phyloP scores from a whole-genome alignment of 2,888 invertebrate species.

The Eustalomyia histrio region DNA sequence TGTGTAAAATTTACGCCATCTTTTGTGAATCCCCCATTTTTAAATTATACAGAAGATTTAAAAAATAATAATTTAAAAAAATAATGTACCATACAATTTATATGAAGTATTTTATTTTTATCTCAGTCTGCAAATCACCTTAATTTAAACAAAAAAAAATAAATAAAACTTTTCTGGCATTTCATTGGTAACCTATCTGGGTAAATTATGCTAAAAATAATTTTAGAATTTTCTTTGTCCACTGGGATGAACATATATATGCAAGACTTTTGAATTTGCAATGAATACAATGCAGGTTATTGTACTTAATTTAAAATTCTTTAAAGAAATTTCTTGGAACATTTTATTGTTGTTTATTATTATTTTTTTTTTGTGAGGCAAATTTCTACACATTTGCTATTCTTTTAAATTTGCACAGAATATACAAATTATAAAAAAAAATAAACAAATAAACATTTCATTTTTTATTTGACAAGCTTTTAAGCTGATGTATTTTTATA shows the following conservation, averaged over 20 bases:
- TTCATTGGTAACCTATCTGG: too few relatives aligned
- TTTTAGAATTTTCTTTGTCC: not conserved
- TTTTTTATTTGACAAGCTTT: constrained; percentile 41
- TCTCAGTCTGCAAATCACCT: too few relatives aligned
- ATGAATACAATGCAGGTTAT: constrained; percentile 44
- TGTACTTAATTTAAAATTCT: constrained; percentile 62
- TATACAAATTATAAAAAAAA: not conserved
- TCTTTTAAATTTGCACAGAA: constrained; percentile 14
- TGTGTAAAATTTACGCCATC: too few relatives aligned
- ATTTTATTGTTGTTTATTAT: constrained; percentile 41
- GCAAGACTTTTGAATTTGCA: not conserved
- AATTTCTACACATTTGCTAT: constrained; percentile 4
- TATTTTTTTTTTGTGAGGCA: constrained; percentile 20
- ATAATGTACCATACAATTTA: too few relatives aligned
- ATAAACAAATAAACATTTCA: constrained; percentile 15
- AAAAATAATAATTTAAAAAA: too few relatives aligned
- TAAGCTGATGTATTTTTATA: constrained; percentile 15
- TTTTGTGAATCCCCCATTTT: too few relatives aligned
- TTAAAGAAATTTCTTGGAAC: constrained; percentile 48
- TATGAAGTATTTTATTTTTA: too few relatives aligned
- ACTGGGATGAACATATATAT: constrained; percentile 15
- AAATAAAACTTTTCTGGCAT: too few relatives aligned
- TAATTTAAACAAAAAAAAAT: too few relatives aligned
- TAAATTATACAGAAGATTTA: too few relatives aligned
- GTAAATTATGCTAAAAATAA: too few relatives aligned